These are phyloP conservation scores for Leucophenga maculata DNA, from an alignment of 2,888 invertebrate genomes.

Conservation along the genomic window DNA sequence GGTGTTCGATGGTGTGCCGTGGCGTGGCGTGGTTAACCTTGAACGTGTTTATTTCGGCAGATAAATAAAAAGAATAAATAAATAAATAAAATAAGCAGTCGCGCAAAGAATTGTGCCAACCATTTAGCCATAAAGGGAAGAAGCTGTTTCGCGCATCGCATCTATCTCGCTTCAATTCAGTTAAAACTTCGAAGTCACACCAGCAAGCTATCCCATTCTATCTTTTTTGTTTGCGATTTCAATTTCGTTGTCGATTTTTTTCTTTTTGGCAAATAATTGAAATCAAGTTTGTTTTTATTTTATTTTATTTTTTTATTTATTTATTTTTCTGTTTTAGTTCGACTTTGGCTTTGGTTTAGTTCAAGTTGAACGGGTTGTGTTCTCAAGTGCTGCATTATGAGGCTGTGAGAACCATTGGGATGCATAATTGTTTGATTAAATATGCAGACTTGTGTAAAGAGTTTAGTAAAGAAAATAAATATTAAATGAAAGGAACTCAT, in stretches of 20 bases:
- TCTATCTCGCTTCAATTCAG: background rate
- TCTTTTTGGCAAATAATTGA: conserved; percentile 17
- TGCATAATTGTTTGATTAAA: conserved; percentile 28
- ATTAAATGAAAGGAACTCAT: too few species aligned
- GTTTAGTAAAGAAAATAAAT: background rate
- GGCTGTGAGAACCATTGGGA: conserved; percentile 44
- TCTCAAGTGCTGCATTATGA: conserved; percentile 16
- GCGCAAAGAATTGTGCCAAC: conserved; percentile 43
- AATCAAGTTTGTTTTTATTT: conserved; percentile 15
- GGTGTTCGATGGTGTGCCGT: conserved; percentile 8
- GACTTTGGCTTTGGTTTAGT: conserved; percentile 25
- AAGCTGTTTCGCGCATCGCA: background rate
- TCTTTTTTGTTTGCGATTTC: background rate
- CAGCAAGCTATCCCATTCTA: background rate
- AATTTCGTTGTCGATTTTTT: conserved; percentile 33
- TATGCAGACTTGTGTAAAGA: background rate
- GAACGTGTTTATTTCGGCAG: conserved; percentile 62
- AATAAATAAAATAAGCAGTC: conserved; percentile 36
- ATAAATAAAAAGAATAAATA: conserved; percentile 48
- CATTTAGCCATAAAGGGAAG: conserved; percentile 24
- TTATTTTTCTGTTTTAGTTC: conserved; percentile 44
- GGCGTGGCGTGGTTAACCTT: conserved; percentile 50
- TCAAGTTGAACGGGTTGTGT: background rate
- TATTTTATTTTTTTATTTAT: conserved; percentile 46
- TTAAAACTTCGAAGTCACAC: background rate